phyloP scores from a whole-genome alignment of 1,140 invertebrate species.

The Eulimnadia texana region DNA sequence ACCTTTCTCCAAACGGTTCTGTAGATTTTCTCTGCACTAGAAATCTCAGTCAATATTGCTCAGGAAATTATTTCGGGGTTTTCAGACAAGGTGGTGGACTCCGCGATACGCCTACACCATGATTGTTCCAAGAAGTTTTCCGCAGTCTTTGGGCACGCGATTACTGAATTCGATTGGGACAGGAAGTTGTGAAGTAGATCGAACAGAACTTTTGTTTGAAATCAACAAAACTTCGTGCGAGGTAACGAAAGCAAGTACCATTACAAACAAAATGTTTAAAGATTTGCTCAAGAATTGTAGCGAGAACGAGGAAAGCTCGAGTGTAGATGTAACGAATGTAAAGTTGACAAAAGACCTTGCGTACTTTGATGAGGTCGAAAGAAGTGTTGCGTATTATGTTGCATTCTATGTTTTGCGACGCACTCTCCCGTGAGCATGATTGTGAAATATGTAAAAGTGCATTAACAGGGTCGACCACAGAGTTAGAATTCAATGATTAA shows the following conservation, averaged over 20 bases:
- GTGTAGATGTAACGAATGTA: neutral
- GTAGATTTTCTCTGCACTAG: neutral
- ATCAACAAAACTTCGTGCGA: neutral
- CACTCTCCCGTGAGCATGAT: neutral
- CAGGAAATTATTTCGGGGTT: neutral
- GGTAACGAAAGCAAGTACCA: neutral
- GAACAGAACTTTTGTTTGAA: neutral
- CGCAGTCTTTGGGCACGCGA: neutral
- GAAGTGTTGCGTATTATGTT: neutral
- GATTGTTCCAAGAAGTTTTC: neutral
- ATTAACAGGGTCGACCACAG: neutral
- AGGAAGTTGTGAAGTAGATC: neutral
- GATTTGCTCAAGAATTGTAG: neutral
- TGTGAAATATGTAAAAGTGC: neutral
- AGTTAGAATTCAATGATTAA: neutral
- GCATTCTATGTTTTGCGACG: neutral
- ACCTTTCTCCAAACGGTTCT: neutral
- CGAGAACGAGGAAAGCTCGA: neutral
- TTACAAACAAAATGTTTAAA: neutral
- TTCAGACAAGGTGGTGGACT: neutral
- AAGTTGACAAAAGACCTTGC: neutral
- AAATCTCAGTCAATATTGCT: neutral
- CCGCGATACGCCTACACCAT: neutral
- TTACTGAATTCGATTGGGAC: neutral
- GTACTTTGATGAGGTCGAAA: neutral